A percentile compares a stretch with the other conserved stretches of the same genome.
These are phyloP conservation scores for Orius insidiosus DNA, from an alignment of 1,140 invertebrate genomes.

Conservation along the genomic window DNA sequence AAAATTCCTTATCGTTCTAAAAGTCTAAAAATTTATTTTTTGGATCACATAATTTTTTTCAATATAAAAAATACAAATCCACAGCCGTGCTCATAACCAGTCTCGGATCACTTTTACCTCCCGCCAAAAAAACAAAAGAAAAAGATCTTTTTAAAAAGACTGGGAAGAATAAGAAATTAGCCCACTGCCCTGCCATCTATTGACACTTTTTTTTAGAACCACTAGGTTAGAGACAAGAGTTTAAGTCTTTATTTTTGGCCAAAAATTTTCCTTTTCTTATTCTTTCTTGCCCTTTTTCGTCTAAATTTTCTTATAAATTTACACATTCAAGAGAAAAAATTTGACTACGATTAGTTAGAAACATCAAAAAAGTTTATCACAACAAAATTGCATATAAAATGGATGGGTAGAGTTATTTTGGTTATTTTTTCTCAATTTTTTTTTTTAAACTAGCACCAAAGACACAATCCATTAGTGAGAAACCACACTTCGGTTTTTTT, in stretches of 20 bases:
- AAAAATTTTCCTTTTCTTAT: no score
- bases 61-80: slow-evolving; percentile 17
- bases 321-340: slow-evolving; percentile 14
- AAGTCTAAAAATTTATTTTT: slow-evolving; percentile 1
- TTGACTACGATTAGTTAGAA: slow-evolving; percentile 16
- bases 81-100: slow-evolving; percentile 15
- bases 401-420: slow-evolving; percentile 13
- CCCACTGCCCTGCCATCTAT: no score
- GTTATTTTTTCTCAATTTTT: slow-evolving; percentile 2
- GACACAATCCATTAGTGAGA: neutral
- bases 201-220: no score
- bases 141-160: no score
- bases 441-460: slow-evolving; percentile 9
- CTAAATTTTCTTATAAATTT: slow-evolving; percentile 11
- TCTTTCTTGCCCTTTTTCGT: neutral
- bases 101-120: slow-evolving; percentile 10
- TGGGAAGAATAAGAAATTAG: no score
- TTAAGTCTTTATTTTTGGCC: no score
- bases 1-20: slow-evolving; percentile 5
- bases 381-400: slow-evolving; percentile 16
- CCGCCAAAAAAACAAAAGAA: slow-evolving; percentile 7
- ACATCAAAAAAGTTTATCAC: slow-evolving; percentile 15
- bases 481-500: slow-evolving; percentile 2
- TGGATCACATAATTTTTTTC: slow-evolving; percentile 12
- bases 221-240: no score